Base-by-base conservation (phyloP, 2,888 invertebrate genomes). In the Cataglyphis rosenhaueri region DNA sequence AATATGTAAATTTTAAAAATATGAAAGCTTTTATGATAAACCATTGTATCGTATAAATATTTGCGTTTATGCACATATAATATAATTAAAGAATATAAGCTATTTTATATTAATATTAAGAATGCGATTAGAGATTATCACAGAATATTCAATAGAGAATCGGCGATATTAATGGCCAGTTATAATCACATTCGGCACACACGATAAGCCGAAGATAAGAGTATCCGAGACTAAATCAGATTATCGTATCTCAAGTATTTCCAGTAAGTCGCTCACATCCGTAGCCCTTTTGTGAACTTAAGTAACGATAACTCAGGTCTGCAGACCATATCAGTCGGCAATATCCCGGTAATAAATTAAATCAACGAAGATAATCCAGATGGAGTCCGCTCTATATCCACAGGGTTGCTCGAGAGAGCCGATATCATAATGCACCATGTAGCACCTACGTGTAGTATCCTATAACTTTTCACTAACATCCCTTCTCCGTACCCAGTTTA, bases 341-440 rank as follows among this genome's bases (percentile, higher is more conserved):
- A 93, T 94, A 94, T 90, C 92, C 89, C 86, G 87, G 90, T 91
- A 91, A 94, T 94, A 93, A 93, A 94, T 94, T 94, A 93, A 93
- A 94, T 94, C 93, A 92, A 85, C 86, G 91, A 92, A 92, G 94
- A 94, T 94, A 94, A 94, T 93, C 93, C 92, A 92, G 92, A 92
- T 91, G 91, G 92, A 92, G 91, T 92, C 91, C 91, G 87, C 88
- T 88, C 88, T 83, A 85, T 89, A 88, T 86, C 89, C 87, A 88
- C 89, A 90, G 90, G 90, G 89, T 89, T 89, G 85, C 86, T 91
- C 86, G 85, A 81, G 83, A 81, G 83, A 89, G 87, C 86, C 88
- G 90, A 90, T 91, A 92, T 93, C 91, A 89, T 91, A 92, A 92
- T 92, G 90, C 91, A 89, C 86, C 83, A 79, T 88, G 86, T 83